These are phyloP conservation scores for Clamator glandarius DNA, from an alignment of 2,797 vertebrate species.

Conservation along the genomic window DNA sequence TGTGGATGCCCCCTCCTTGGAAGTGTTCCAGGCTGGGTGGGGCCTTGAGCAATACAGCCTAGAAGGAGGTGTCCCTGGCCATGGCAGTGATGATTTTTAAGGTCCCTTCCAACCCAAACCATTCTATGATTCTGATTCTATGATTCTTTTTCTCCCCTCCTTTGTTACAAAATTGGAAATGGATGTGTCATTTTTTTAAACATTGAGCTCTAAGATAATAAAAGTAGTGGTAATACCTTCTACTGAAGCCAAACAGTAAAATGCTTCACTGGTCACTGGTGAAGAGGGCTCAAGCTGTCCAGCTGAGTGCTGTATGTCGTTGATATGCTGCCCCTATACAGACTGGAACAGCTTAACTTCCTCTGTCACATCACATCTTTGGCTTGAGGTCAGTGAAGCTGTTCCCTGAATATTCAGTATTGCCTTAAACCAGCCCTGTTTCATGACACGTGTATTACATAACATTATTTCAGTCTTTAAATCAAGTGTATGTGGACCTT, in stretches of 20 bases:
- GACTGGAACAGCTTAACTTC: not conserved
- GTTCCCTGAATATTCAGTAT: conserved; percentile 35
- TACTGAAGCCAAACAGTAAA: not conserved
- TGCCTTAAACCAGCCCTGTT: conserved; percentile 37
- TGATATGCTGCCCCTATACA: not conserved
- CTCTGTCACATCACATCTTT: conserved; percentile 56
- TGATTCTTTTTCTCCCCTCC: no score
- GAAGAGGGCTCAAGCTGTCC: not conserved
- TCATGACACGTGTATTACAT: not conserved
- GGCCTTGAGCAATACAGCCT: no score
- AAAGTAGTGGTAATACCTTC: not conserved
- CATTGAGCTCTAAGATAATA: not conserved
- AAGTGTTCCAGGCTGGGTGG: no score
- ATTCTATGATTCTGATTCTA: no score
- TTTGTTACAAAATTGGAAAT: not conserved
- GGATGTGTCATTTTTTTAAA: not conserved
- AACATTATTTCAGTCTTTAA: conserved; percentile 28
- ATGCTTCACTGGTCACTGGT: not conserved
- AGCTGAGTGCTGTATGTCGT: not conserved
- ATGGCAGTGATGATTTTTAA: no score
- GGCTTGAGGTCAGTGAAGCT: conserved; percentile 14
- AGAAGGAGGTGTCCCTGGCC: no score
- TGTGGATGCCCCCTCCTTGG: no score
- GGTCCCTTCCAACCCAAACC: no score
- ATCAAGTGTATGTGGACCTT: not conserved